Percentiles rank a stretch among this genome's conserved stretches.
These are phyloP conservation scores for Rhinolophus ferrumequinum DNA, from an alignment of 2,113 vertebrate genomes.

Conservation along the genomic window DNA sequence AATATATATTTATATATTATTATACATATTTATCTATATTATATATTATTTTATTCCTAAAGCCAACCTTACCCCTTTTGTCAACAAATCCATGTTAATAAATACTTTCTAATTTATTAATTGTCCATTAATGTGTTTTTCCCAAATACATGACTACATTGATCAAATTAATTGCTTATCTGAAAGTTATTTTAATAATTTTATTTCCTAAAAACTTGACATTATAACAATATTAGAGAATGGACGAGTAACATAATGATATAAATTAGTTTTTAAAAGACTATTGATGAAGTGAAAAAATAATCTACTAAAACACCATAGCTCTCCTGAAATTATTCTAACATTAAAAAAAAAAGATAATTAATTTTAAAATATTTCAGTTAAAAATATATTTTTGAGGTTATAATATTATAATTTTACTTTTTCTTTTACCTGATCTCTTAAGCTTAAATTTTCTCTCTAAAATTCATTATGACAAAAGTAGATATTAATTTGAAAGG, in stretches of 20 bases:
- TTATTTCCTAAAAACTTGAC: neutral
- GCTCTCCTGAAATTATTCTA: neutral
- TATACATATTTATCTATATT: neutral
- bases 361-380: neutral
- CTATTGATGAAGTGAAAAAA: neutral
- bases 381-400: neutral
- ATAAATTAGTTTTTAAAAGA: neutral
- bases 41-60: neutral
- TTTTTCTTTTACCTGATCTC: neutral
- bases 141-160: neutral
- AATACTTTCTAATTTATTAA: neutral
- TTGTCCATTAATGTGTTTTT: neutral
- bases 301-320: neutral
- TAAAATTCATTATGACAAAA: constrained; percentile 44
- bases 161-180: neutral
- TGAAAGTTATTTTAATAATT: neutral
- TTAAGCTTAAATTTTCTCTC: neutral
- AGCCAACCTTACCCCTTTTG: neutral
- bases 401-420: neutral
- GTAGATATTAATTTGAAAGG: constrained; percentile 18
- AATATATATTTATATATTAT: neutral
- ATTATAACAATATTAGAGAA: neutral
- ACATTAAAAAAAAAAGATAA: neutral
- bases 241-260: neutral
- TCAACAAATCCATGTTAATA: neutral